A percentile compares a stretch with the other conserved stretches of the same genome.
phyloP scores from a whole-genome alignment of 2,888 invertebrate species.

The Macrosiphum euphorbiae region DNA sequence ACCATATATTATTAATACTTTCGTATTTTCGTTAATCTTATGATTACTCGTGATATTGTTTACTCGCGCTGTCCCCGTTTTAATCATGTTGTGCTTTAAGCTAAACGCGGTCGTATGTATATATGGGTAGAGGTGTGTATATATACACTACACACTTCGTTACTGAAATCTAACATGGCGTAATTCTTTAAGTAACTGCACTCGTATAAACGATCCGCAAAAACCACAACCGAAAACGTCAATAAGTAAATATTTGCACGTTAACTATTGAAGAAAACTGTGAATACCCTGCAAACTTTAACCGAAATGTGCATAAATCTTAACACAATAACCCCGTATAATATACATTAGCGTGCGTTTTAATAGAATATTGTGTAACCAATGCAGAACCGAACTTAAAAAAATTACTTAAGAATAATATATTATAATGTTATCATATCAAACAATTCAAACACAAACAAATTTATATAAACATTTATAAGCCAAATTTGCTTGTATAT shows the following conservation, averaged over 20 bases:
- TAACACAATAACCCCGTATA: not conserved
- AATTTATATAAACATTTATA: too few species aligned
- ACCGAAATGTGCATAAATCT: slow-evolving; percentile 16
- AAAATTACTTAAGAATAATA: not conserved
- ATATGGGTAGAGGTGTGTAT: not conserved
- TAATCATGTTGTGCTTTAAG: slow-evolving; percentile 14
- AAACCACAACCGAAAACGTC: slow-evolving; percentile 20
- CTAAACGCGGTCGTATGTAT: not conserved
- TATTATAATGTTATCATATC: not conserved
- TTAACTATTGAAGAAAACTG: not conserved
- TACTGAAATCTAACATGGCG: not conserved
- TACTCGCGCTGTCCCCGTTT: not conserved
- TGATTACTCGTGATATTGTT: not conserved
- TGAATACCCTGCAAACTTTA: not conserved
- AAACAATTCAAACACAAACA: not conserved
- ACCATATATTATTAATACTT: not conserved
- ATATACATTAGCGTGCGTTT: not conserved
- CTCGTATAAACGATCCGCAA: not conserved
- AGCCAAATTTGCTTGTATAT: too few species aligned
- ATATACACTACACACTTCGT: not conserved
- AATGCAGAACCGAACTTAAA: slow-evolving; percentile 16
- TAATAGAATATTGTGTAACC: not conserved
- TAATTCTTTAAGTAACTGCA: not conserved
- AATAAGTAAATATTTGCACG: slow-evolving; percentile 29
- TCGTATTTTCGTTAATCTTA: slow-evolving; percentile 1